A percentile compares a stretch with the other conserved stretches of the same genome.
phyloP scores from a whole-genome alignment of 2,113 vertebrate species.

The Leucopsar rothschildi region DNA sequence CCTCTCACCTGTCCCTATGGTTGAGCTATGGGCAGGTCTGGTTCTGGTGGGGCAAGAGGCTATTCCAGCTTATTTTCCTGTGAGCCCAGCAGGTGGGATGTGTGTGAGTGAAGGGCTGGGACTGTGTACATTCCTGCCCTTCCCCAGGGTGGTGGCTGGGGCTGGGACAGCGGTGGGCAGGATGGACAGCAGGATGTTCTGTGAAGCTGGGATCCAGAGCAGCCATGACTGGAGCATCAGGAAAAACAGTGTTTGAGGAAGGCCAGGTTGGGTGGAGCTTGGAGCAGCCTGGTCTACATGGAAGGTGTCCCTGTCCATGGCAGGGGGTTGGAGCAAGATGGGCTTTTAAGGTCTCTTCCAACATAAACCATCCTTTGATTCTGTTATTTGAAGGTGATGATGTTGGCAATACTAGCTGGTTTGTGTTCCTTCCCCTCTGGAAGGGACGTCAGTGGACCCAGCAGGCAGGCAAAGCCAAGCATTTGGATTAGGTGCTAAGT shows the following conservation, averaged over 20 bases:
- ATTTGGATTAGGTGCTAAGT: rapidly evolving
- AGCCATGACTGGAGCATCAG: rapidly evolving
- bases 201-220: neutral
- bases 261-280: neutral
- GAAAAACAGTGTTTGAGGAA: neutral
- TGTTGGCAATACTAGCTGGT: neutral
- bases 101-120: neutral
- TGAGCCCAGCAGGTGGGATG: neutral
- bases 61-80: neutral
- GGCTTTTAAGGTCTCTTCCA: neutral
- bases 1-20: neutral
- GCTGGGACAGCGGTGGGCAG: neutral
- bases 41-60: neutral
- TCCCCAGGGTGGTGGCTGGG: neutral
- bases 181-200: rapidly evolving
- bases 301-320: neutral
- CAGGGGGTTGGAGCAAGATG: neutral
- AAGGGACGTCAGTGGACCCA: rapidly evolving
- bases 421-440: neutral
- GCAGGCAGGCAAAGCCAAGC: neutral
- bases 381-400: neutral
- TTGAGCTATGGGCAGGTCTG: neutral
- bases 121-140: neutral
- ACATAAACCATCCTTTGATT: neutral
- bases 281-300: neutral